Conservation (phyloP, 1,140 invertebrate genomes). For the Scaptodrosophila lebanonensis region DNA sequence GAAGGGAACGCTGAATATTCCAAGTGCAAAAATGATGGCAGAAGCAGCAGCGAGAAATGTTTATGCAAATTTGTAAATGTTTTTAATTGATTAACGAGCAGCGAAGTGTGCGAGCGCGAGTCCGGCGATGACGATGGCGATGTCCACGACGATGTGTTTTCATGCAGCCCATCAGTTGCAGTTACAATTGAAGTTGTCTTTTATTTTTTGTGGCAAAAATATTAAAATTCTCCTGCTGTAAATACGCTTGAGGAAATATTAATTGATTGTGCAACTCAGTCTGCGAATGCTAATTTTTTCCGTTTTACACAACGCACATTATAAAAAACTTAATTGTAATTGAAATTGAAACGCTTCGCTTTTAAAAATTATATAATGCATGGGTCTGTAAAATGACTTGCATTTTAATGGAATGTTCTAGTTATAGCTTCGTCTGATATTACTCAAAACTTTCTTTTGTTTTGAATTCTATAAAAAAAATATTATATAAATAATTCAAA, state of each 20-base stretch:
- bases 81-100: slow-evolving; percentile 58
- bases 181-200: neutral
- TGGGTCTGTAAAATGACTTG: too few relatives aligned
- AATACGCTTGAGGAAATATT: slow-evolving; percentile 13
- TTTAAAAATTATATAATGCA: too few relatives aligned
- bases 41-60: slow-evolving; percentile 29
- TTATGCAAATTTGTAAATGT: slow-evolving; percentile 59
- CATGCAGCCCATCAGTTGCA: neutral
- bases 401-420: too few relatives aligned
- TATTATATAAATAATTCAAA: too few relatives aligned
- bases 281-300: neutral
- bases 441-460: too few relatives aligned
- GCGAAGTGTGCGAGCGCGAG: slow-evolving; percentile 37
- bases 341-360: neutral
- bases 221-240: slow-evolving; percentile 4
- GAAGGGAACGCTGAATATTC: neutral
- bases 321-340: neutral
- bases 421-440: too few relatives aligned
- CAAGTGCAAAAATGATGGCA: slow-evolving; percentile 55
- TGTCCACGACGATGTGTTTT: slow-evolving; percentile 1
- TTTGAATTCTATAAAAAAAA: too few relatives aligned
- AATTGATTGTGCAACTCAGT: neutral
- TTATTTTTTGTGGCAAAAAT: slow-evolving; percentile 10
- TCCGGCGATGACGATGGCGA: neutral
- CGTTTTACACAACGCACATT: too few relatives aligned